phyloP scores from a whole-genome alignment of 2,888 invertebrate genomes.

The Drepanosiphum platanoidis region DNA sequence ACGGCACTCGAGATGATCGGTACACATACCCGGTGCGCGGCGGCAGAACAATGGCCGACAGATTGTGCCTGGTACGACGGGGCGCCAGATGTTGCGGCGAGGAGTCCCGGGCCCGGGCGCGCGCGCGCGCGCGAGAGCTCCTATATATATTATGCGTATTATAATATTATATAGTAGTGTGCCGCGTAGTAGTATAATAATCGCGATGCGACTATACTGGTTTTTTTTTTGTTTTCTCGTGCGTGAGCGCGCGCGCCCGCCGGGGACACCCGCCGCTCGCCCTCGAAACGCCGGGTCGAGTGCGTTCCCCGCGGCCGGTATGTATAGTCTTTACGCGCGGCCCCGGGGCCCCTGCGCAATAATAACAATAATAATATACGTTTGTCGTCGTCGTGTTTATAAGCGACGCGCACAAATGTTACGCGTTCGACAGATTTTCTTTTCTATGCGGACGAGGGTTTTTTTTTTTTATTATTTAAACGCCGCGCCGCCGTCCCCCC shows the following conservation, averaged over 20 bases:
- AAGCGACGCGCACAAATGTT: not conserved
- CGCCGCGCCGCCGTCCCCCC: too few relatives aligned
- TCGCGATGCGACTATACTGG: constrained; percentile 35
- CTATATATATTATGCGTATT: too few relatives aligned
- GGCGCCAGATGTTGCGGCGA: constrained; percentile 61
- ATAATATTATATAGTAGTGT: constrained; percentile 25
- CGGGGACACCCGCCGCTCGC: constrained; percentile 2
- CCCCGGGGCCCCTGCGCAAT: not conserved
- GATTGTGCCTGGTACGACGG: constrained; percentile 54
- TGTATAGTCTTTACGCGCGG: not conserved
- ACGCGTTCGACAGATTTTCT: not conserved
- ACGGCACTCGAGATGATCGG: constrained; percentile 60
- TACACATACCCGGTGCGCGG: constrained; percentile 39
- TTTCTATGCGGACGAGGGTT: not conserved
- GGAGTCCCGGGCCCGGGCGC: constrained; percentile 23
- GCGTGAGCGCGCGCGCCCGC: not conserved
- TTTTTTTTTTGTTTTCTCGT: constrained; percentile 25
- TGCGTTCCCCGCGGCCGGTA: constrained; percentile 40
- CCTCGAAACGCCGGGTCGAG: constrained; percentile 42
- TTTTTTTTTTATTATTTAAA: not conserved
- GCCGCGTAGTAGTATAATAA: too few relatives aligned
- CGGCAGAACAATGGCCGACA: constrained; percentile 61
- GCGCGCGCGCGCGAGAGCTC: too few relatives aligned
- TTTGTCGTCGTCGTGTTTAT: constrained; percentile 34
- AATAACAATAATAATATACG: not conserved